Evolutionary conservation across 2,888 invertebrate genomes (phyloP).

Genomic region (Drosophila tanythrix): DNA sequence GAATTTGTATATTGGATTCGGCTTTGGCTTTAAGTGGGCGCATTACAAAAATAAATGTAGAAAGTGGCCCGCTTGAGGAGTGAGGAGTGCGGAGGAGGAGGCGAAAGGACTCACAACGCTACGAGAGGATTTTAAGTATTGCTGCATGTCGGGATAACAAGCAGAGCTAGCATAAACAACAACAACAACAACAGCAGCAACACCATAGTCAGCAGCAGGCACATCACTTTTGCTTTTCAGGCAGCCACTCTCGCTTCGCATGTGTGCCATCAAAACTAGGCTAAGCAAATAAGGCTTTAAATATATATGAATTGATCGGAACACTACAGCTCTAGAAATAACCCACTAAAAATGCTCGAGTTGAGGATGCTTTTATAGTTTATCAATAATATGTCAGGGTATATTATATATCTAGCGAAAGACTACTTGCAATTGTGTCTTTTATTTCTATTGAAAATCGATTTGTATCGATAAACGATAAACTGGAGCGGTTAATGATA

Average conservation of each 20-base stretch:
- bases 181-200: background rate
- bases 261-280: background rate
- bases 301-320: background rate
- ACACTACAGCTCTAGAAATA: background rate
- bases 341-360: background rate
- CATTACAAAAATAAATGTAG: constrained; percentile 5
- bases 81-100: background rate
- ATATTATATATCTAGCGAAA: no score
- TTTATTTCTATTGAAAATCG: background rate
- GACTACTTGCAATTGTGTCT: no score
- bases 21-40: constrained; percentile 37
- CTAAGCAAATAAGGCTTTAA: background rate
- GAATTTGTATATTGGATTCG: constrained; percentile 46
- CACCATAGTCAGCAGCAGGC: background rate
- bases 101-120: background rate
- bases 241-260: background rate
- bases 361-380: background rate
- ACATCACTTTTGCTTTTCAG: constrained; percentile 8
- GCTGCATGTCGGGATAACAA: constrained; percentile 12
- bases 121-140: constrained; percentile 8
- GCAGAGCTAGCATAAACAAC: background rate
- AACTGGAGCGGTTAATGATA: background rate
- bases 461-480: background rate
- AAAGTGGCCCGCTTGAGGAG: background rate
- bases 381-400: background rate